Conservation (phyloP, 2,113 vertebrate species). For the Sphaerodactylus townsendi region DNA sequence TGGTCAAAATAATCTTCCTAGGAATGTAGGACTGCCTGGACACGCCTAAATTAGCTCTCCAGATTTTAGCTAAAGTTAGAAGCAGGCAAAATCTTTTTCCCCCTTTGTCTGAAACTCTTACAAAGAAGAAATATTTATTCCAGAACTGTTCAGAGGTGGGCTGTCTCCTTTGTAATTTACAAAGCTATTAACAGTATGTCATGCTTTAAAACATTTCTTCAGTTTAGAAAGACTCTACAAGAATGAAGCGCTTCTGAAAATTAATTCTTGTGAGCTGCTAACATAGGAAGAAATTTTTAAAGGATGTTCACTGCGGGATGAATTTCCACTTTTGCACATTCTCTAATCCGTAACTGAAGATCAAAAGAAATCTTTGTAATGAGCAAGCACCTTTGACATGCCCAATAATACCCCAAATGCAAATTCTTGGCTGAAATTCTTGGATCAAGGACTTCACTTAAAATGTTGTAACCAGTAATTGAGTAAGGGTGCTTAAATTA, state of each 20-base stretch:
- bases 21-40: too few species aligned
- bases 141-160: not conserved
- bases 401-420: not conserved
- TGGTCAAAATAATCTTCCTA: not conserved
- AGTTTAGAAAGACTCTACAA: constrained; percentile 3
- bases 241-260: not conserved
- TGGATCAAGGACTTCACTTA: constrained; percentile 21
- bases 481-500: constrained; percentile 10
- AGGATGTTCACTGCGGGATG: not conserved
- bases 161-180: not conserved
- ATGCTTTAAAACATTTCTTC: not conserved
- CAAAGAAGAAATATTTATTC: not conserved
- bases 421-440: constrained; percentile 13
- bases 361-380: constrained; percentile 23
- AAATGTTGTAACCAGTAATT: constrained; percentile 2
- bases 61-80: not conserved
- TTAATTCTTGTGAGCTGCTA: constrained; percentile 4
- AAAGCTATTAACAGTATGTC: not conserved
- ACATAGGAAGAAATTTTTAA: not conserved
- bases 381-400: constrained; percentile 12
- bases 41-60: not conserved
- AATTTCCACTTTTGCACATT: constrained; percentile 16
- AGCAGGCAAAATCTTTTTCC: not conserved
- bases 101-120: not conserved
- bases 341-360: not conserved